Evolutionary conservation across 2,113 vertebrate species (phyloP).

Genomic region (Etia nguti): DNA sequence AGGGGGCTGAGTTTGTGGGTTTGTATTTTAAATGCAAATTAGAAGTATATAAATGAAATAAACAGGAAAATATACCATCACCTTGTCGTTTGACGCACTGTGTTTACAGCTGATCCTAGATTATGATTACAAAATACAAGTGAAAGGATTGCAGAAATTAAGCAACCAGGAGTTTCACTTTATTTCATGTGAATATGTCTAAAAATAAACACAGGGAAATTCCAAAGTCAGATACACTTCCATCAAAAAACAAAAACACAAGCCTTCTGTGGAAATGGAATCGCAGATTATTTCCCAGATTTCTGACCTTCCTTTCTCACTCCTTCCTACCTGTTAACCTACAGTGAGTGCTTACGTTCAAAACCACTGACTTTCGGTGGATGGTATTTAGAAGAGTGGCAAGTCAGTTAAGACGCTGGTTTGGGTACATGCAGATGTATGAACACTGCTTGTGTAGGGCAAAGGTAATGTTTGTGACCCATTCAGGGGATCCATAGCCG

Average conservation of each 20-base stretch:
- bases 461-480: constrained; percentile 6
- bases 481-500: constrained; percentile 1
- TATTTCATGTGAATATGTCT: neutral
- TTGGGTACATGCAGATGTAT: neutral
- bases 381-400: constrained; percentile 6
- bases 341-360: constrained; percentile 37
- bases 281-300: neutral
- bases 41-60: neutral
- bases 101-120: neutral
- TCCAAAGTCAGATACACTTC: neutral
- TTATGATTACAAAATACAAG: neutral
- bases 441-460: neutral
- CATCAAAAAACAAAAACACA: neutral
- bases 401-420: neutral
- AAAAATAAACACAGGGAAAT: neutral
- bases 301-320: neutral
- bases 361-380: constrained; percentile 23
- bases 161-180: neutral
- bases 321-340: neutral
- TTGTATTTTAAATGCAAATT: constrained; percentile 24
- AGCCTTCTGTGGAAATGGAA: neutral
- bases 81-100: neutral
- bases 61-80: neutral
- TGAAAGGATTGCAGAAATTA: neutral
- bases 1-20: neutral